Evolutionary conservation across 2,113 vertebrate genomes (phyloP), one percentile per base, ranked within the genome.

Genomic region (Chamaea fasciata): DNA sequence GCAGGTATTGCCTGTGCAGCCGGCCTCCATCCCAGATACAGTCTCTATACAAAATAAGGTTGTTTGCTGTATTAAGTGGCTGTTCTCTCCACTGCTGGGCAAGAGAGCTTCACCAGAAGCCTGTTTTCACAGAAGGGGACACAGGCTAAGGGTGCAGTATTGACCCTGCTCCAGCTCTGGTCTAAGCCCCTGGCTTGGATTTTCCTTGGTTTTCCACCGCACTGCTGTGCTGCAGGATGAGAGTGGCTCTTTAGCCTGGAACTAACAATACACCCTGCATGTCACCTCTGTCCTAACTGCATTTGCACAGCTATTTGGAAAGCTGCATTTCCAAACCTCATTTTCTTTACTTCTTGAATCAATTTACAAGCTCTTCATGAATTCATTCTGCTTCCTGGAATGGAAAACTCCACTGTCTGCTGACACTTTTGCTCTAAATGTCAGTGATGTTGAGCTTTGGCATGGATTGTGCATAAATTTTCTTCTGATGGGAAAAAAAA

Each of bases 291-390:
- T 44, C 80, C 71, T 57, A 21, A 26, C 30, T 2, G 1, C 15
- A 13, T 70, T 88, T 79, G 67, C 71, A 52, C 42, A 81, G 35
- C 39, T 55, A 22, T 87, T 76, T 83, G 15, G 47, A 71, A 81
- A 80, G 41, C 44, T 84, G 23, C 31, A 35, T 71, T 90, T 92
- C 92, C 60, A 86, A 64, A 64, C 53, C 28, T 56, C 44, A 78
- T 94, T 89, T 96, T 89, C 83, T 71, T 87, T 65, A 57, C n/a
- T 67, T 78, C 56, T 35, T 81, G 44, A 60, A 81, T 92, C 27
- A 18, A 33, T 94, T 90, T 80, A 24, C 6, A 33, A 64, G 49
- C 37, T 79, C 64, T 90, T 90, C n/a, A 84, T 68, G 68, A 95
- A 92, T 89, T 68, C 2, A 1, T 87, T 96, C 69, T 55, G 64